Percentiles rank a stretch among this genome's conserved stretches.
Conservation (phyloP, 2,888 invertebrate genomes). For the Bibio marci region DNA sequence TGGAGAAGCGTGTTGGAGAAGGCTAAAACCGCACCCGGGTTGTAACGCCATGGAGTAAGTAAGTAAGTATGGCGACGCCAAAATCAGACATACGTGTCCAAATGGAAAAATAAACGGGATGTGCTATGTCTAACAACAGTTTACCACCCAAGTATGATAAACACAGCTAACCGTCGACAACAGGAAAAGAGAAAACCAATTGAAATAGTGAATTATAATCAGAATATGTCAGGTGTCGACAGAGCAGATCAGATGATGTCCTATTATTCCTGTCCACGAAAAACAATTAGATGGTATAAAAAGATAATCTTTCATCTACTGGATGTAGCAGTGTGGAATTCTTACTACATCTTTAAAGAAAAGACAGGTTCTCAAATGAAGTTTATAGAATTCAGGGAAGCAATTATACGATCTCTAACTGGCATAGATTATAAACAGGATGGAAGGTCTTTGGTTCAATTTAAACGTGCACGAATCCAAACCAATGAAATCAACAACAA, state of each 20-base stretch:
- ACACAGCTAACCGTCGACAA: slow-evolving; percentile 6
- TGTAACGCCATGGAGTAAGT: too few relatives aligned
- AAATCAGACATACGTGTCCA: slow-evolving; percentile 10
- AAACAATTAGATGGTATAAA: slow-evolving; percentile 19
- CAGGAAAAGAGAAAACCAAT: slow-evolving; percentile 3
- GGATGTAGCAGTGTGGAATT: slow-evolving; percentile 16
- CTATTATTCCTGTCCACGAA: slow-evolving; percentile 11
- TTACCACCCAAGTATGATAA: slow-evolving; percentile 10
- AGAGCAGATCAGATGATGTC: slow-evolving; percentile 15
- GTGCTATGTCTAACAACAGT: slow-evolving; percentile 10
- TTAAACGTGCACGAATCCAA: background rate
- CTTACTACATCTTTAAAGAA: slow-evolving; percentile 11
- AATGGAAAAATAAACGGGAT: slow-evolving; percentile 11
- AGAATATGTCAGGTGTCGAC: slow-evolving; percentile 15
- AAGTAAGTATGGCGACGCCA: too few relatives aligned
- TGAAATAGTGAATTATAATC: slow-evolving; percentile 11
- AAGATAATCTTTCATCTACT: slow-evolving; percentile 18
- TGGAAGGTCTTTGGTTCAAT: background rate
- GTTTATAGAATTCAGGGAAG: slow-evolving; percentile 11
- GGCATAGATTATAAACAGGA: background rate
- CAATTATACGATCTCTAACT: background rate
- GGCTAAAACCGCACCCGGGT: too few relatives aligned
- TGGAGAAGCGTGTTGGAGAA: too few relatives aligned
- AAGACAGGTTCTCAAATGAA: slow-evolving; percentile 5
- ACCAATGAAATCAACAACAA: background rate